Evolutionary conservation across 2,113 vertebrate genomes (phyloP).

Genomic region (Macroglossus sobrinus): DNA sequence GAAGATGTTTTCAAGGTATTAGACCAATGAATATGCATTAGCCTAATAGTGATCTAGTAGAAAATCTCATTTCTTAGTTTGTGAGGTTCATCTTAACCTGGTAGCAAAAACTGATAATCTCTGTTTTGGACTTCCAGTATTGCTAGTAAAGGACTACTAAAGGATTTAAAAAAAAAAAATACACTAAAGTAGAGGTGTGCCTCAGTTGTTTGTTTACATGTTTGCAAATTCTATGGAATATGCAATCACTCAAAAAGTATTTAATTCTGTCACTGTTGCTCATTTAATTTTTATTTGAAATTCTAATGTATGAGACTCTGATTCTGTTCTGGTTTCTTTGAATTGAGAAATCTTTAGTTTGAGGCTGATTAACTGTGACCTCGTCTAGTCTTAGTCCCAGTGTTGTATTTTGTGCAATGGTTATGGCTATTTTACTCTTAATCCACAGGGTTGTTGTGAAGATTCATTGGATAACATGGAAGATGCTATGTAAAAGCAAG

Average conservation of each 20-base stretch:
- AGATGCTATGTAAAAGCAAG: not conserved
- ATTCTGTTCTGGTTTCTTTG: not conserved
- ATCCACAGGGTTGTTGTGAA: not conserved
- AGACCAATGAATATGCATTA: not conserved
- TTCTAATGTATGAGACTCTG: not conserved
- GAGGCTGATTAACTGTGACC: not conserved
- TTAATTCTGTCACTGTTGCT: not conserved
- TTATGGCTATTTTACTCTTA: not conserved
- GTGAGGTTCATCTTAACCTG: not conserved
- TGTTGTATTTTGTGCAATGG: not conserved
- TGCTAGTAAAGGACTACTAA: not conserved
- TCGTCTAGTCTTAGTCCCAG: not conserved
- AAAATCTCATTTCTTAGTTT: constrained; percentile 30
- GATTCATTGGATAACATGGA: not conserved
- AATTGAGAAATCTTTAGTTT: not conserved
- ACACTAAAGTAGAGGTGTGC: not conserved
- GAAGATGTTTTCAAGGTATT: not conserved
- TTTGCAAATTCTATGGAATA: not conserved
- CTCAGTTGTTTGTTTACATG: not conserved
- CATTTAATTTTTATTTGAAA: constrained; percentile 21
- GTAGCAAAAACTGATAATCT: not conserved
- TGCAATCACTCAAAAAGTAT: not conserved
- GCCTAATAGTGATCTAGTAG: not conserved
- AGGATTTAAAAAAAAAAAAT: not conserved
- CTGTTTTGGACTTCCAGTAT: not conserved